A percentile compares a stretch with the other conserved stretches of the same genome.
These are phyloP conservation scores for Scaptomyza hsui DNA, from an alignment of 1,140 invertebrate species.

Conservation along the genomic window DNA sequence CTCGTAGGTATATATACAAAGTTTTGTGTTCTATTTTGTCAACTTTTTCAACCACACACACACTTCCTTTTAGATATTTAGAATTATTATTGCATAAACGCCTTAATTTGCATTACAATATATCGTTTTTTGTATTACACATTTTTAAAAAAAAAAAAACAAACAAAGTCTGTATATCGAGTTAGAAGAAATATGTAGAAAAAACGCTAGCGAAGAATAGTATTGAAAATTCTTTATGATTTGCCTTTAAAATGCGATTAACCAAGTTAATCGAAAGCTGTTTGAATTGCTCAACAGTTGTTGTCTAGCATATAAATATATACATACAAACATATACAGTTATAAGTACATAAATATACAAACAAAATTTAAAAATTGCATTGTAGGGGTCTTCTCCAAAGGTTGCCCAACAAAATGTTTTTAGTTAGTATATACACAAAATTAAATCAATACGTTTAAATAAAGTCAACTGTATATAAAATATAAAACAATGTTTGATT, in stretches of 20 bases:
- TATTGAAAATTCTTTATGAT: constrained; percentile 62
- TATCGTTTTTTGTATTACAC: constrained; percentile 50
- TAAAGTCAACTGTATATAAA: constrained; percentile 78
- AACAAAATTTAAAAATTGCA: constrained; percentile 40
- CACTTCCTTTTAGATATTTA: constrained; percentile 21
- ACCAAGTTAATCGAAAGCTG: constrained; percentile 75
- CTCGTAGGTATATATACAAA: constrained; percentile 57
- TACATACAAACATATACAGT: constrained; percentile 40
- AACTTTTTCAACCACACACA: constrained; percentile 9
- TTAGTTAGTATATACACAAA: constrained; percentile 34
- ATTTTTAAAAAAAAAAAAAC: constrained; percentile 27
- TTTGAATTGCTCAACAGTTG: constrained; percentile 77
- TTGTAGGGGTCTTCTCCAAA: constrained; percentile 8
- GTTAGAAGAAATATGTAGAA: constrained; percentile 9
- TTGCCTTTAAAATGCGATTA: constrained; percentile 74
- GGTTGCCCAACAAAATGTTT: constrained; percentile 12
- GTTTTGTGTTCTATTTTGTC: constrained; percentile 25
- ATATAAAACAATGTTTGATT: not conserved
- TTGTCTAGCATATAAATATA: constrained; percentile 58
- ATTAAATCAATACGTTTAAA: constrained; percentile 50
- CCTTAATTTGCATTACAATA: constrained; percentile 60
- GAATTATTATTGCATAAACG: constrained; percentile 31
- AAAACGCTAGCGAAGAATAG: constrained; percentile 18
- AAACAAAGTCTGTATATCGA: constrained; percentile 57
- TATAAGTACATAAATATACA: constrained; percentile 46